A percentile compares a stretch with the other conserved stretches of the same genome.
These are phyloP conservation scores for Scaptomyza graminum DNA, from an alignment of 1,140 invertebrate genomes.

Conservation along the genomic window DNA sequence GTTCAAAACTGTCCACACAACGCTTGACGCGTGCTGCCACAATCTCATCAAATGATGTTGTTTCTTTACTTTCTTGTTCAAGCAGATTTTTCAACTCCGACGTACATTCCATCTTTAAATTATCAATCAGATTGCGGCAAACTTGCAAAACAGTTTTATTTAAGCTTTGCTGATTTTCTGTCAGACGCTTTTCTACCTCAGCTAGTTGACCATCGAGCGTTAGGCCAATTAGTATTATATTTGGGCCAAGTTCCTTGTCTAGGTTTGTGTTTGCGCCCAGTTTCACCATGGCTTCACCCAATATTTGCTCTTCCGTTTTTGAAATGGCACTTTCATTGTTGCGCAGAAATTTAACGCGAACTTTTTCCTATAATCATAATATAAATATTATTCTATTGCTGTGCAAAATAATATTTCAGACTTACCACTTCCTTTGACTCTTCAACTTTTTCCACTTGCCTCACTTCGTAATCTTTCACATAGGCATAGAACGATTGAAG, in stretches of 20 bases:
- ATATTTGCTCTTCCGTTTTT: constrained; percentile 49
- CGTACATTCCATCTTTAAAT: constrained; percentile 15
- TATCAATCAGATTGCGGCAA: constrained; percentile 62
- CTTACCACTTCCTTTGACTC: constrained; percentile 38
- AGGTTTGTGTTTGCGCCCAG: constrained; percentile 85
- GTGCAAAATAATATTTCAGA: neutral
- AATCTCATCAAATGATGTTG: constrained; percentile 29
- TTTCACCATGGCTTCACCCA: constrained; percentile 65
- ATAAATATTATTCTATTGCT: neutral
- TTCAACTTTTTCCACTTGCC: constrained; percentile 44
- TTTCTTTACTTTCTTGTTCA: constrained; percentile 18
- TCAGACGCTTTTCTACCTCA: constrained; percentile 73
- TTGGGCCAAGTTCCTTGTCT: constrained; percentile 82
- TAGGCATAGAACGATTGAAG: constrained; percentile 91
- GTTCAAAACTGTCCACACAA: constrained; percentile 85
- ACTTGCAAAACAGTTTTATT: constrained; percentile 79
- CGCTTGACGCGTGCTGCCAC: constrained; percentile 37
- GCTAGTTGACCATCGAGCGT: constrained; percentile 88
- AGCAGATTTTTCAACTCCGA: constrained; percentile 22
- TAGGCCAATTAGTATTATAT: constrained; percentile 88
- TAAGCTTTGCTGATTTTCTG: constrained; percentile 6
- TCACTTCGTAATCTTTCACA: constrained; percentile 85
- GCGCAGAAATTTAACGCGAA: constrained; percentile 91
- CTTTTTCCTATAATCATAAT: constrained; percentile 84
- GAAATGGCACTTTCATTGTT: constrained; percentile 95